Percentiles rank a stretch among this genome's conserved stretches.
Conservation (phyloP, 2,797 vertebrate species). For the Eidolon dupreanum region DNA sequence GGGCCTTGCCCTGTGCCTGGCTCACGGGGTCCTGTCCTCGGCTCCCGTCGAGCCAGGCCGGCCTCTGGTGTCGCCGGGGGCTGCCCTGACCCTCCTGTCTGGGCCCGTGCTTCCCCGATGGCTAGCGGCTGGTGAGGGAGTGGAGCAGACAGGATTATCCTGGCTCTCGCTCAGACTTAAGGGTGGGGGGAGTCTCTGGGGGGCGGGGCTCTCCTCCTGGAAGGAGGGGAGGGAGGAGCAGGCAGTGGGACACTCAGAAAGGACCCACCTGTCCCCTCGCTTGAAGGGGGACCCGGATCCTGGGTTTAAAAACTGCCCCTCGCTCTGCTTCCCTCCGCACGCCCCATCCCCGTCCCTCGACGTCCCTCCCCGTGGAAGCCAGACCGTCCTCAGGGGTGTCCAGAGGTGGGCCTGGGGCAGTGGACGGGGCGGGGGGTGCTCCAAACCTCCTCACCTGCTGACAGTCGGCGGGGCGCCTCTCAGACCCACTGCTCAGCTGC, state of each 20-base stretch:
- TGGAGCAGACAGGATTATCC: neutral
- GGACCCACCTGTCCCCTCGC: neutral
- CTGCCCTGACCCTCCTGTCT: rapidly evolving
- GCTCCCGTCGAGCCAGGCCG: neutral
- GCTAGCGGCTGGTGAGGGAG: rapidly evolving
- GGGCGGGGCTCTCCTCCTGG: neutral
- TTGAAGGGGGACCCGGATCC: rapidly evolving
- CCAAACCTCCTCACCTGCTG: neutral
- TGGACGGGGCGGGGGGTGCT: neutral
- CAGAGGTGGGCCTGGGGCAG: neutral
- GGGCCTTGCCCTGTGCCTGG: too few species aligned
- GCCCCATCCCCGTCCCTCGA: rapidly evolving
- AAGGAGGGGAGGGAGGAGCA: neutral
- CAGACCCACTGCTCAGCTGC: rapidly evolving
- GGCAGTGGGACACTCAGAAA: neutral
- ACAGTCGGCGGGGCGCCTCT: too few species aligned
- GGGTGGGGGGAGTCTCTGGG: neutral
- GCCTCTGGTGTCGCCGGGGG: neutral
- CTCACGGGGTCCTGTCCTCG: too few species aligned
- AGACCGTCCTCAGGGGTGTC: too few species aligned
- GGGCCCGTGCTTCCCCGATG: neutral
- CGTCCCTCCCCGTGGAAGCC: neutral
- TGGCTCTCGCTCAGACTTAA: neutral
- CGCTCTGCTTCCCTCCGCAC: neutral
- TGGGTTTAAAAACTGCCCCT: rapidly evolving